Conservation (phyloP, 2,797 vertebrate species). For the Megaceryle alcyon region DNA sequence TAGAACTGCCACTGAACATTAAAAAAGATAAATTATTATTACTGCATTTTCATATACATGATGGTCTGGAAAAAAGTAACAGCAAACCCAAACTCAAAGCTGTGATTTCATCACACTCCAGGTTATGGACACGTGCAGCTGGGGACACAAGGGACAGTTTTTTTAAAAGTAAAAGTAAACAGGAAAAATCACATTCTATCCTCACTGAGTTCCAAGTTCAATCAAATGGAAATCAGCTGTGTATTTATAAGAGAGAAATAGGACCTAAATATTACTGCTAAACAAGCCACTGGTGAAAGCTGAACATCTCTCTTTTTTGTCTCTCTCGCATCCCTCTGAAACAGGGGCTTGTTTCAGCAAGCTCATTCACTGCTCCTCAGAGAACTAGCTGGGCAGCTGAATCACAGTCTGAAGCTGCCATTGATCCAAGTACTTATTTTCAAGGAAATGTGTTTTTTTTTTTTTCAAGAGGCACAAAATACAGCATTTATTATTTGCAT, state of each 20-base stretch:
- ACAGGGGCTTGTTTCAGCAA: not conserved
- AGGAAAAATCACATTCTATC: not conserved
- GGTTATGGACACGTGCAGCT: not conserved
- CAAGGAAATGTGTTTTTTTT: slow-evolving; percentile 1
- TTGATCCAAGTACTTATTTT: not conserved
- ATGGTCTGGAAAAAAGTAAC: not conserved
- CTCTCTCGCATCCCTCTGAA: not conserved
- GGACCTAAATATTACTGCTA: not conserved
- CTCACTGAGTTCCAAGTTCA: not conserved
- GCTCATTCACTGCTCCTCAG: not conserved
- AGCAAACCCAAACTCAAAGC: not conserved
- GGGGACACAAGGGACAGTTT: not conserved
- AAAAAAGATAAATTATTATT: not conserved
- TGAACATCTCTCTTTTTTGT: not conserved
- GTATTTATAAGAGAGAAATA: not conserved
- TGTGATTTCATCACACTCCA: not conserved
- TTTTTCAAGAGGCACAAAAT: not conserved
- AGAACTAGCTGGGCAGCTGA: not conserved
- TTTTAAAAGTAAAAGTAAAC: not conserved
- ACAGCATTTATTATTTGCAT: slow-evolving; percentile 20
- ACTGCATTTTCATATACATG: not conserved
- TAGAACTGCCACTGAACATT: not conserved
- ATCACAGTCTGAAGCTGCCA: not conserved
- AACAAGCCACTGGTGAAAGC: not conserved
- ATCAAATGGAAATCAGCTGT: not conserved